A percentile compares a stretch with the other conserved stretches of the same genome.
These are phyloP conservation scores for Paedocypris sp. DNA, from an alignment of 2,113 vertebrate genomes.

Conservation along the genomic window DNA sequence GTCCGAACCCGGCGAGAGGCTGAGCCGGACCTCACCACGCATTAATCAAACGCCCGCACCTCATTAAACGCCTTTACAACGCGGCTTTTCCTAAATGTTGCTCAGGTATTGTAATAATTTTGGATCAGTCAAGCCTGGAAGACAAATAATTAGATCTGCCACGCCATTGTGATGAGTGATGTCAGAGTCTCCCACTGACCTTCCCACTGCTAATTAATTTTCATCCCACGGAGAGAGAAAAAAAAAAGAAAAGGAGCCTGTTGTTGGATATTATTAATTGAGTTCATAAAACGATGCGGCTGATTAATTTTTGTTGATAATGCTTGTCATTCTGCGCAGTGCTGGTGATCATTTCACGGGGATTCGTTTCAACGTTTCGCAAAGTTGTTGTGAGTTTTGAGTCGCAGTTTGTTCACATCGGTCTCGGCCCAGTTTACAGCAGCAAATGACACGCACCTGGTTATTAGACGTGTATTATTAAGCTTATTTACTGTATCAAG, in stretches of 20 bases:
- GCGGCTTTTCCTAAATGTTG: conserved; percentile 97
- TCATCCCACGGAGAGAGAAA: no score
- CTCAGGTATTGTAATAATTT: conserved; percentile 99
- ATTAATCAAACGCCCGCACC: conserved; percentile 99
- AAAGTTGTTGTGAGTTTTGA: conserved; percentile 93
- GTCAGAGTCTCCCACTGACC: conserved; percentile 99
- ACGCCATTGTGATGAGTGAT: conserved; percentile 99
- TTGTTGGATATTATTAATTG: conserved; percentile 99
- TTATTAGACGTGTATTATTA: no score
- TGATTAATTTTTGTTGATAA: conserved; percentile 99
- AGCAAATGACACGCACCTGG: no score
- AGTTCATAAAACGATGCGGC: conserved; percentile 99
- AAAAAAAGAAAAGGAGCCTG: conserved; percentile 93
- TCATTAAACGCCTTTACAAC: conserved; percentile 99
- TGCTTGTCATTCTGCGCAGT: conserved; percentile 97
- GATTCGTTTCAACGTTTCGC: conserved; percentile 83
- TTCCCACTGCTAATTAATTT: conserved; percentile 99
- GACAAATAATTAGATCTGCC: conserved; percentile 99
- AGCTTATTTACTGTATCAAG: no score
- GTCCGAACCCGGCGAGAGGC: conserved; percentile 95
- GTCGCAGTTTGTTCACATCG: conserved; percentile 76
- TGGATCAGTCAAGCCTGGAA: conserved; percentile 99
- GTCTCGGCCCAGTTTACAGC: no score
- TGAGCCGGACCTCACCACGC: conserved; percentile 90
- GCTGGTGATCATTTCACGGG: conserved; percentile 96